Percentiles rank a stretch among this genome's conserved stretches.
These are phyloP conservation scores for Stenotaenia linearis DNA, from an alignment of 2,888 invertebrate genomes.

Conservation along the genomic window DNA sequence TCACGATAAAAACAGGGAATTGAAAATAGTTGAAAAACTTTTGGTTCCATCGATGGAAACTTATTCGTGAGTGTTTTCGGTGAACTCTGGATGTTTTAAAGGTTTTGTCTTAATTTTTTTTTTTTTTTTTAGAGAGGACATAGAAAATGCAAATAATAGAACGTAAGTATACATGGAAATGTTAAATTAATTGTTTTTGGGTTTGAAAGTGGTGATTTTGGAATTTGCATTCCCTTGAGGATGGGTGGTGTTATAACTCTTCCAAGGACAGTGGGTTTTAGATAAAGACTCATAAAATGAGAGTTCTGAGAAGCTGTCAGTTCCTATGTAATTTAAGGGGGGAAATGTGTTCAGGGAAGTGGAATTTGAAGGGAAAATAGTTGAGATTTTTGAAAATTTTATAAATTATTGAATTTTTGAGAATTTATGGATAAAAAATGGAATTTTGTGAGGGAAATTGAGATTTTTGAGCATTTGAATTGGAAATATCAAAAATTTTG, in stretches of 20 bases:
- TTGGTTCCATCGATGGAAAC: conserved; percentile 64
- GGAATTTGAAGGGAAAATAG: too few relatives aligned
- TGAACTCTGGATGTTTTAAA: background rate
- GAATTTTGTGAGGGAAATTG: too few relatives aligned
- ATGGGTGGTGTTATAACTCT: background rate
- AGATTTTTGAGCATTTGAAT: too few relatives aligned
- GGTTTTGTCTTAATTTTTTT: background rate
- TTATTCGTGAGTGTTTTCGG: conserved; percentile 37
- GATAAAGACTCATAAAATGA: too few relatives aligned
- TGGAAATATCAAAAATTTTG: too few relatives aligned
- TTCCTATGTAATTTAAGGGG: background rate
- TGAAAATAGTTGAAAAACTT: conserved; percentile 65
- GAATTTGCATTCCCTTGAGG: background rate
- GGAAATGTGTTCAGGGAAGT: too few relatives aligned
- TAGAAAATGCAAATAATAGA: conserved; percentile 60
- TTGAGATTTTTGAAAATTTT: too few relatives aligned
- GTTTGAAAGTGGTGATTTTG: background rate
- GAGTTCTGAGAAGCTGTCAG: background rate
- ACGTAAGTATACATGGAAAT: conserved; percentile 44
- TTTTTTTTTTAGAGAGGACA: conserved; percentile 54
- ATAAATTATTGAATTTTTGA: too few relatives aligned
- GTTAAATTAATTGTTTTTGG: background rate
- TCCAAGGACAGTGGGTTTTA: background rate
- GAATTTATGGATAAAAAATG: too few relatives aligned
- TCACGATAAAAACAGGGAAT: conserved; percentile 70